A percentile compares a stretch with the other conserved stretches of the same genome.
Conservation (phyloP, 2,888 invertebrate species). For the Drosophila austrosaltans region DNA sequence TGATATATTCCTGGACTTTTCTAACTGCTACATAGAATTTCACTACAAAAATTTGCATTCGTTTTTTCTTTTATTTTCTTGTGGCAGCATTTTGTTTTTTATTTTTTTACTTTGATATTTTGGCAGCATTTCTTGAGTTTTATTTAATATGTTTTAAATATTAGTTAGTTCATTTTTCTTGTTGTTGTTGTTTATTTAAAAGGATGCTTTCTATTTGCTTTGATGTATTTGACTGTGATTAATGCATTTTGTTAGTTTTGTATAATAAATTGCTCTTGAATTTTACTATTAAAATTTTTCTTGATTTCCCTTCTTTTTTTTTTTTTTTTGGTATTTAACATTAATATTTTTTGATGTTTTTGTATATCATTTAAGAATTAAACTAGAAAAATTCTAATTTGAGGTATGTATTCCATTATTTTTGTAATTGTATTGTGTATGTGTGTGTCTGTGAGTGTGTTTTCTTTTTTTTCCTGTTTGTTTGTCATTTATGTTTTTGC, state of each 20-base stretch:
- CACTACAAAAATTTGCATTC: constrained; percentile 21
- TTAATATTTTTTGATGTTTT: constrained; percentile 25
- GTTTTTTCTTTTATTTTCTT: constrained; percentile 1
- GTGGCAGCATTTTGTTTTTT: constrained; percentile 63
- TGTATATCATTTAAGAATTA: constrained; percentile 80
- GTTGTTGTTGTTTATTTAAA: constrained; percentile 18
- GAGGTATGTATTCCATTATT: constrained; percentile 81
- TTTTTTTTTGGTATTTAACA: constrained; percentile 47
- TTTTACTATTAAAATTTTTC: constrained; percentile 74
- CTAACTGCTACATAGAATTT: constrained; percentile 20
- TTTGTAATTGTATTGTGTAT: constrained; percentile 70
- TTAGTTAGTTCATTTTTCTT: constrained; percentile 31
- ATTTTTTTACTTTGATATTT: constrained; percentile 20
- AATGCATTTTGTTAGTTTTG: constrained; percentile 35
- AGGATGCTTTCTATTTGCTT: constrained; percentile 17
- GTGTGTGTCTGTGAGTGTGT: constrained; percentile 37
- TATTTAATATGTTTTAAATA: constrained; percentile 33
- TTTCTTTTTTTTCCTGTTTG: constrained; percentile 31
- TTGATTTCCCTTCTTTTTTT: constrained; percentile 53
- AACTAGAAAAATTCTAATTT: constrained; percentile 81
- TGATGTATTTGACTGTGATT: background rate
- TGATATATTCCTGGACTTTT: constrained; percentile 3
- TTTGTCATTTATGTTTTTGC: constrained; percentile 22
- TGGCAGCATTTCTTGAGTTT: constrained; percentile 60
- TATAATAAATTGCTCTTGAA: constrained; percentile 71